Conservation (phyloP, 2,888 invertebrate genomes). For the Harpalus rubripes region DNA sequence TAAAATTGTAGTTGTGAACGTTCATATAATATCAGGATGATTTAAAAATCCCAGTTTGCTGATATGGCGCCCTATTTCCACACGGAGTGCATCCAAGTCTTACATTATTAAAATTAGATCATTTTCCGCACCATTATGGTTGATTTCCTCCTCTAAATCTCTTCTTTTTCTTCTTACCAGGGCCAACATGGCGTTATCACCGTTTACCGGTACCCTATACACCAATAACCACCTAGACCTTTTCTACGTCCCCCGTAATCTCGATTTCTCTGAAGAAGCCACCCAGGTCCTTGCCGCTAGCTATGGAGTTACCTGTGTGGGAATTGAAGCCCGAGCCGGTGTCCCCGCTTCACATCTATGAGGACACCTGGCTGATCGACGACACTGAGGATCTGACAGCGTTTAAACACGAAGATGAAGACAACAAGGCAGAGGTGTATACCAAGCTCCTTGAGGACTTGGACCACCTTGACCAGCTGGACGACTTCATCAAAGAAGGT, state of each 20-base stretch:
- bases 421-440: conserved; percentile 80
- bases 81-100: no score
- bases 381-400: conserved; percentile 61
- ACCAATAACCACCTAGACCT: conserved; percentile 70
- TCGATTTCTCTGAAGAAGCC: conserved; percentile 64
- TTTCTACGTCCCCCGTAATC: conserved; percentile 72
- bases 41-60: no score
- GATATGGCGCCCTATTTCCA: no score
- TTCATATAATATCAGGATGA: no score
- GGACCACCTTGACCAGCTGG: conserved; percentile 78
- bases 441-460: conserved; percentile 83
- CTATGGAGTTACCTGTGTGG: conserved; percentile 73
- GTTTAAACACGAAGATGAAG: conserved; percentile 71
- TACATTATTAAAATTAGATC: not conserved
- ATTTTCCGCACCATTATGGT: not conserved
- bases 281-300: conserved; percentile 64
- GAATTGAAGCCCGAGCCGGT: conserved; percentile 80
- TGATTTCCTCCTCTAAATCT: not conserved
- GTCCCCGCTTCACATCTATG: conserved; percentile 77
- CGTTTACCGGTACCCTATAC: conserved; percentile 81
- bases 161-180: conserved; percentile 79
- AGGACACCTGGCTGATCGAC: conserved; percentile 69
- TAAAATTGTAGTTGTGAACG: no score
- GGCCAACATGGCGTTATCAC: conserved; percentile 90
- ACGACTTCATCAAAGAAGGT: conserved; percentile 86